These are phyloP conservation scores for Ammodramus savannarum DNA, from an alignment of 2,113 vertebrate genomes.

Conservation along the genomic window DNA sequence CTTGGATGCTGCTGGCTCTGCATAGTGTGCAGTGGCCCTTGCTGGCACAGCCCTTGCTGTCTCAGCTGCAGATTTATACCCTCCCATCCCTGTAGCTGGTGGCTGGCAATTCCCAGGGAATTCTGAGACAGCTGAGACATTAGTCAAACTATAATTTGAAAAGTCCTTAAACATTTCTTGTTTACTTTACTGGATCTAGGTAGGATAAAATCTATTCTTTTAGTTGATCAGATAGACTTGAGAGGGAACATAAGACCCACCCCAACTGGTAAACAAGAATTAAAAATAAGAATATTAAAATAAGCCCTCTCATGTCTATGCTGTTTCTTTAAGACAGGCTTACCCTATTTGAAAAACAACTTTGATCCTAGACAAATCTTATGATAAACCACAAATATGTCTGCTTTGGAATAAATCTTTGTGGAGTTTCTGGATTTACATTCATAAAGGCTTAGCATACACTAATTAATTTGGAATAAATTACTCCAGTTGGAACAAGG, in stretches of 20 bases:
- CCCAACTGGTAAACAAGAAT: neutral
- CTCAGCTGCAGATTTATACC: neutral
- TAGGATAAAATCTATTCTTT: neutral
- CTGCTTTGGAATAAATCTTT: slow-evolving; percentile 32
- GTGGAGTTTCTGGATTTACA: slow-evolving; percentile 17
- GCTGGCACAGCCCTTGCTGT: neutral
- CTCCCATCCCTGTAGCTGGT: neutral
- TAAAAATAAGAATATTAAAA: neutral
- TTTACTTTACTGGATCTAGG: neutral
- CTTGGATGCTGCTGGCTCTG: neutral
- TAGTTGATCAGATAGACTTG: neutral
- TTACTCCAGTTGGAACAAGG: neutral
- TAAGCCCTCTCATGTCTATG: neutral
- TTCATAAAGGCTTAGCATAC: slow-evolving; percentile 15
- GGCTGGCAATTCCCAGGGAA: neutral
- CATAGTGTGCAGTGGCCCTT: neutral
- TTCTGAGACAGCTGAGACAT: neutral
- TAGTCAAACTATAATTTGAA: neutral
- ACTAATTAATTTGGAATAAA: slow-evolving; percentile 49
- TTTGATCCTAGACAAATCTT: slow-evolving; percentile 38
- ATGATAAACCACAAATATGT: slow-evolving; percentile 42
- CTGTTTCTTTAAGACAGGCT: slow-evolving; percentile 3
- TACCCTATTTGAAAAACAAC: slow-evolving; percentile 18
- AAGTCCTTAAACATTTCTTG: neutral
- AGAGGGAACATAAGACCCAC: neutral